These are phyloP conservation scores for Gouania willdenowi DNA, from an alignment of 2,797 vertebrate species.

Conservation along the genomic window DNA sequence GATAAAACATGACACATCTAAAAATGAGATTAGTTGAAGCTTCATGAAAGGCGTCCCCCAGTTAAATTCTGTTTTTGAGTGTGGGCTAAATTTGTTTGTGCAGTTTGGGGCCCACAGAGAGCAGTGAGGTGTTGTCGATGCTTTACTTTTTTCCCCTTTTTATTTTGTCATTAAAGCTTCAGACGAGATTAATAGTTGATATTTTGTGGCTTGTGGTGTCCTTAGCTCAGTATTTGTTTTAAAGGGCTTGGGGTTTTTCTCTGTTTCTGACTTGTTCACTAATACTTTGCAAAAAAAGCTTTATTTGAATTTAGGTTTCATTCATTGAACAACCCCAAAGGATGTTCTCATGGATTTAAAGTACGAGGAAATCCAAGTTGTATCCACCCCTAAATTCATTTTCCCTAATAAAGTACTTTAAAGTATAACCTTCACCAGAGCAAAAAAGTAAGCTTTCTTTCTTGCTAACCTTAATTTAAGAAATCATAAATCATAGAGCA, in stretches of 20 bases:
- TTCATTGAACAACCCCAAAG: slow-evolving; percentile 10
- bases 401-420: neutral
- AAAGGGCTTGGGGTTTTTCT: slow-evolving; percentile 3
- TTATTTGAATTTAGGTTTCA: slow-evolving; percentile 7
- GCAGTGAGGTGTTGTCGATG: slow-evolving; percentile 26
- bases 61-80: slow-evolving; percentile 22
- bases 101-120: slow-evolving; percentile 14
- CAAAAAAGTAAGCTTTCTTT: neutral
- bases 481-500: no score
- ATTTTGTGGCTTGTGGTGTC: slow-evolving; percentile 17
- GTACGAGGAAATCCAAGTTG: neutral
- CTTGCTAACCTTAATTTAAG: no score
- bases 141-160: slow-evolving; percentile 23
- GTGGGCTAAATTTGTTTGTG: slow-evolving; percentile 27
- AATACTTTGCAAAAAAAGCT: slow-evolving; percentile 17
- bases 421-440: neutral
- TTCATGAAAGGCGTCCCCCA: slow-evolving; percentile 19
- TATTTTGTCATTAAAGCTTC: no score
- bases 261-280: neutral
- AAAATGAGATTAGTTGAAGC: slow-evolving; percentile 22
- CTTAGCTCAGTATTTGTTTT: slow-evolving; percentile 17
- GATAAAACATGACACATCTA: no score
- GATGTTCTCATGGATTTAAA: slow-evolving; percentile 2
- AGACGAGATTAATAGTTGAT: slow-evolving; percentile 49
- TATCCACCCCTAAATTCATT: neutral